Conservation (phyloP, 2,888 invertebrate species). For the Hirtodrosophila cameraria region DNA sequence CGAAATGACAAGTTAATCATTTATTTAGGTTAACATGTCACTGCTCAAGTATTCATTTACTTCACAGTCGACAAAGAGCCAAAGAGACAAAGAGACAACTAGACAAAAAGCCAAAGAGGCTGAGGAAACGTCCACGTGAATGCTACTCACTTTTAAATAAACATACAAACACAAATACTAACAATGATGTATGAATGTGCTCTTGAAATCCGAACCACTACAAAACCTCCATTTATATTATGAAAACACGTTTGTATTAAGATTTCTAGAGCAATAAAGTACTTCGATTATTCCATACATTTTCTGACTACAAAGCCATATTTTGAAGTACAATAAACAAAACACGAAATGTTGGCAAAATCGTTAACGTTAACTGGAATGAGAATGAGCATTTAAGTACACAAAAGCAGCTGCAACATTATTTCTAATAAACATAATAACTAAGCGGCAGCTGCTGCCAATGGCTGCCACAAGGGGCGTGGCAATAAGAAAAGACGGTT, state of each 20-base stretch:
- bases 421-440: slow-evolving; percentile 77
- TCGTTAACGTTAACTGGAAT: slow-evolving; percentile 12
- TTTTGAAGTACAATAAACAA: slow-evolving; percentile 4
- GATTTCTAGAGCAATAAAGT: no score
- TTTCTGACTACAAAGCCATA: no score
- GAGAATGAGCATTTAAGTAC: slow-evolving; percentile 16
- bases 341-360: slow-evolving; percentile 27
- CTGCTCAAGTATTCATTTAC: slow-evolving; percentile 77
- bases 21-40: slow-evolving; percentile 77
- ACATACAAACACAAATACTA: neutral
- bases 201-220: slow-evolving; percentile 4
- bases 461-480: slow-evolving; percentile 47
- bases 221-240: neutral
- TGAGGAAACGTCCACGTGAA: slow-evolving; percentile 15
- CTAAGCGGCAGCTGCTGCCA: slow-evolving; percentile 68
- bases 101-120: no score
- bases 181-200: neutral
- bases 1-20: slow-evolving; percentile 75
- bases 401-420: slow-evolving; percentile 66
- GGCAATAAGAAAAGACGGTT: slow-evolving; percentile 16
- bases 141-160: slow-evolving; percentile 24
- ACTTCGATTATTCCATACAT: no score
- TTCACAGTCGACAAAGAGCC: slow-evolving; percentile 40
- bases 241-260: no score
- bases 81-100: no score